A percentile compares a stretch with the other conserved stretches of the same genome.
Evolutionary conservation across 2,888 invertebrate genomes (phyloP).

Genomic region (Troilus luridus): DNA sequence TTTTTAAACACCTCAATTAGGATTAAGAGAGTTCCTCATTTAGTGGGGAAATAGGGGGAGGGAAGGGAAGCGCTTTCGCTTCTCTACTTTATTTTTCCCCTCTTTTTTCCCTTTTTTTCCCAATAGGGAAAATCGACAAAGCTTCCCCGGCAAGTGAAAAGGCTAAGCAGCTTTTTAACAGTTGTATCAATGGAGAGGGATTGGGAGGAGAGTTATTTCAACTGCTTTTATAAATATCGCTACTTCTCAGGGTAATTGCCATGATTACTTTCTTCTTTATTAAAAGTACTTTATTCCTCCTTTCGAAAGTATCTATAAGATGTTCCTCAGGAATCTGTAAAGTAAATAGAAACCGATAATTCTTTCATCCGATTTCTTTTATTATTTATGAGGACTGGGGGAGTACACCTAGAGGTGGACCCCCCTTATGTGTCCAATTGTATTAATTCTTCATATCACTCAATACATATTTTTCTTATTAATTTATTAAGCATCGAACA

Average conservation of each 20-base stretch:
- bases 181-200: not conserved
- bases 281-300: not conserved
- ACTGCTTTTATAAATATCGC: not conserved
- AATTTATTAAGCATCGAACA: not conserved
- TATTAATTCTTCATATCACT: too few species aligned
- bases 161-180: slow-evolving; percentile 9
- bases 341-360: not conserved
- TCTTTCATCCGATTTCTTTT: too few species aligned
- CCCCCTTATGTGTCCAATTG: too few species aligned
- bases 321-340: not conserved
- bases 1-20: slow-evolving; percentile 38
- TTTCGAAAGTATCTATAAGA: not conserved
- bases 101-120: not conserved
- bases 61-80: not conserved
- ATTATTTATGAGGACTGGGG: too few species aligned
- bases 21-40: slow-evolving; percentile 29
- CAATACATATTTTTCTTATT: too few species aligned
- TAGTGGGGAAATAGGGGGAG: not conserved
- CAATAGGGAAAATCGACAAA: not conserved
- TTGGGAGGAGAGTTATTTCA: not conserved
- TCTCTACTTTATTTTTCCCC: not conserved
- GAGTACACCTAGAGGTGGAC: too few species aligned
- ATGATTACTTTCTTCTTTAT: not conserved
- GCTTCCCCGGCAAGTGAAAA: not conserved
- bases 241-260: not conserved